These are phyloP conservation scores for Esox masquinongy DNA, from an alignment of 2,797 vertebrate species.

Conservation along the genomic window DNA sequence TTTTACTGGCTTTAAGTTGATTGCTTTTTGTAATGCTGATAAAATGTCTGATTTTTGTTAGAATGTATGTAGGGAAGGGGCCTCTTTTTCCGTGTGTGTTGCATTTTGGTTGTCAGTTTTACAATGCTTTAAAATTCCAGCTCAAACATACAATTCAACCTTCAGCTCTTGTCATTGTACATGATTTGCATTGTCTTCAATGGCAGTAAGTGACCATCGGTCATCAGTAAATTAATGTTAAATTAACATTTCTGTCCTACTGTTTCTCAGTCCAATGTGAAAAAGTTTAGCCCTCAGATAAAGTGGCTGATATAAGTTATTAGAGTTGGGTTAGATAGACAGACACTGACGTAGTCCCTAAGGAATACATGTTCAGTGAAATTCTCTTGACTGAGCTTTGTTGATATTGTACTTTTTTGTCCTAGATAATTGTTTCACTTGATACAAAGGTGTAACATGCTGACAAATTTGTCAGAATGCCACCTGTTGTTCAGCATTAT, in stretches of 20 bases:
- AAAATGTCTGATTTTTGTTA: constrained; percentile 34
- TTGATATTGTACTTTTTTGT: background rate
- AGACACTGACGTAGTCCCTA: background rate
- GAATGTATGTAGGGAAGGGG: constrained; percentile 6
- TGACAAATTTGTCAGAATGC: constrained; percentile 7
- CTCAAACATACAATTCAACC: background rate
- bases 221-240: background rate
- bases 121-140: background rate
- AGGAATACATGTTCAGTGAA: background rate
- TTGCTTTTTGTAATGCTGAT: constrained; percentile 39
- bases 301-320: constrained; percentile 2
- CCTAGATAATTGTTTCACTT: background rate
- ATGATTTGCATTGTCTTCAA: constrained; percentile 18
- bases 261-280: constrained; percentile 1
- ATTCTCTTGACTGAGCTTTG: background rate
- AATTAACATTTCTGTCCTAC: too few relatives aligned
- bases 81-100: background rate
- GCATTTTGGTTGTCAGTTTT: background rate
- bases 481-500: constrained; percentile 6
- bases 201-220: background rate
- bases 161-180: background rate
- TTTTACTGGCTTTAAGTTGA: constrained; percentile 43
- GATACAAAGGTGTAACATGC: background rate
- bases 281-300: background rate
- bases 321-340: background rate